These are phyloP conservation scores for Ariolimax columbianus DNA, from an alignment of 2,888 invertebrate genomes.

Conservation along the genomic window DNA sequence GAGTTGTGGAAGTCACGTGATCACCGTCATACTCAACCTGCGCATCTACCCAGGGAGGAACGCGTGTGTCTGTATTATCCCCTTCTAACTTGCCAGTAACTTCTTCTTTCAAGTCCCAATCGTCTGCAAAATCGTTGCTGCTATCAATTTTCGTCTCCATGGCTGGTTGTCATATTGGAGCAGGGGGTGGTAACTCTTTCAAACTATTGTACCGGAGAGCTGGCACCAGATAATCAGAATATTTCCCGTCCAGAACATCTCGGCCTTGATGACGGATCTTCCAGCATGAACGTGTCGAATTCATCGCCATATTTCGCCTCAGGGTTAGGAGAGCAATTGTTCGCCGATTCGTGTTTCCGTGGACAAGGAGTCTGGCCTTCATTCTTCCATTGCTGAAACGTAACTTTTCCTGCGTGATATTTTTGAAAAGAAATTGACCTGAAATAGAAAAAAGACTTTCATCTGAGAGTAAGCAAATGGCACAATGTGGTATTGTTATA, in stretches of 20 bases:
- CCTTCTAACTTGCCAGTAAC: neutral
- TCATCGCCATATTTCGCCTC: constrained; percentile 65
- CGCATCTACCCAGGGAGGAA: neutral
- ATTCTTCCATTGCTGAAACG: constrained; percentile 49
- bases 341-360: constrained; percentile 40
- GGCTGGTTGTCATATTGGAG: constrained; percentile 44
- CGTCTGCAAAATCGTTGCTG: constrained; percentile 12
- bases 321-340: constrained; percentile 64
- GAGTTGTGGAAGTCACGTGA: neutral
- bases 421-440: constrained; percentile 58
- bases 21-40: neutral
- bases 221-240: constrained; percentile 63
- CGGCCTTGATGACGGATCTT: constrained; percentile 66
- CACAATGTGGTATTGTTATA: too few relatives aligned
- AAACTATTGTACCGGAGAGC: constrained; percentile 47
- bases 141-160: neutral
- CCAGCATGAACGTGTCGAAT: constrained; percentile 66
- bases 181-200: constrained; percentile 49
- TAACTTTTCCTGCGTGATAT: constrained; percentile 47
- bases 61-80: neutral
- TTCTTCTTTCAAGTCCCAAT: neutral
- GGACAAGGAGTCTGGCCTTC: constrained; percentile 52
- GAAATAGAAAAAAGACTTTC: constrained; percentile 5
- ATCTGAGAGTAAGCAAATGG: too few relatives aligned
- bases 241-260: constrained; percentile 65